Evolutionary conservation across 1,140 invertebrate genomes (phyloP), one percentile per base, ranked within the genome.

Genomic region (Centruroides vittatus): DNA sequence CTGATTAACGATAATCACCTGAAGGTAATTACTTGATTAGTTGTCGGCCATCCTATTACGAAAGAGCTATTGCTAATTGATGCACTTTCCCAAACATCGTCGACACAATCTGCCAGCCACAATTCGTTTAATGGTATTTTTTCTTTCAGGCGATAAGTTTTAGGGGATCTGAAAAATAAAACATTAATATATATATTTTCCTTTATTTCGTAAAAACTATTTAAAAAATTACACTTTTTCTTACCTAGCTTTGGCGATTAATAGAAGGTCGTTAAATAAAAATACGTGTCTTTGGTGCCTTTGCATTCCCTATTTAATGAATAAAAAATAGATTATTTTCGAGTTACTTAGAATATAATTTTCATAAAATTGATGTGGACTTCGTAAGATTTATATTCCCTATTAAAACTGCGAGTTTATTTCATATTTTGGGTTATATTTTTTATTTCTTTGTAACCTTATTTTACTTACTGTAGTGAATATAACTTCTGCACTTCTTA

Each of bases 41-140:
- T 80, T 4, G 83, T 85, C 3, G 88, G 88, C 88, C 88, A 91
- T 49, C 89, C 89, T 34, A 93, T 77, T 11, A 90, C 82, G 73
- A 93, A 91, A 57, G 86, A 88, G 11, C 83, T 86, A 70, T 89
- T 86, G 49, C 78, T 75, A 34, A 80, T 79, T 67, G 78, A 78
- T 64, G 75, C 74, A 6, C 78, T 74, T 70, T 84, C 83, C 11
- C 78, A 78, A 13, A 84, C 81, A 60, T 84, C 82, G 65, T 83
- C 81, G 61, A 86, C 71, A 87, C 88, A 93, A 55, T 89, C 74
- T 70, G 83, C 81, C 61, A 86, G 71, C 88, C 88, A 93, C 56
- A 90, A 74, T 70, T 90, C 88, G 57, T 85, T 86, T 62, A 90
- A 80, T 62, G 83, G 80, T n/a, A 91, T 84, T 63, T 85, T 84